Conservation (phyloP, 1,140 invertebrate species). For the Formica exsecta region DNA sequence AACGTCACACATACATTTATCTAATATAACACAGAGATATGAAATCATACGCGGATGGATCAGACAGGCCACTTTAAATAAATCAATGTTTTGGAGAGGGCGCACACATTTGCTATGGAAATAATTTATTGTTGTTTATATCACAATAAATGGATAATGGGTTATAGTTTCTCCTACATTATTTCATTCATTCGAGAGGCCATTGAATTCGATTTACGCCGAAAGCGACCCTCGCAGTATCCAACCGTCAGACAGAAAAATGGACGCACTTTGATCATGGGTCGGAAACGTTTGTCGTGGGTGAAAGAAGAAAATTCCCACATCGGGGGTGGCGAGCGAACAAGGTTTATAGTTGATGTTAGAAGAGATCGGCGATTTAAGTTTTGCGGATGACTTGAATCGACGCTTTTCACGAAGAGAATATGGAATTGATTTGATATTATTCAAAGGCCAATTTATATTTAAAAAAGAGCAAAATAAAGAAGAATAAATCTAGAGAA, state of each 20-base stretch:
- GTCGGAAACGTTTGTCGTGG: background rate
- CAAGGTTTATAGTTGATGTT: slow-evolving; percentile 46
- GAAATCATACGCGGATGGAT: background rate
- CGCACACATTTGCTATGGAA: background rate
- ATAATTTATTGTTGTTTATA: slow-evolving; percentile 24
- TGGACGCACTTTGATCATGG: slow-evolving; percentile 53
- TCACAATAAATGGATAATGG: background rate
- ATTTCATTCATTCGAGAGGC: background rate
- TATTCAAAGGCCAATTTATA: background rate
- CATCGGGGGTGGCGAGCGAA: background rate
- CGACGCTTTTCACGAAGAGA: background rate
- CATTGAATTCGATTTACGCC: slow-evolving; percentile 25
- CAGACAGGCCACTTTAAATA: background rate
- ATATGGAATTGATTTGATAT: slow-evolving; percentile 18
- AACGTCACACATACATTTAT: background rate
- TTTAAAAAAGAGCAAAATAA: slow-evolving; percentile 9
- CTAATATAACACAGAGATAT: background rate
- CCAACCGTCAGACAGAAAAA: slow-evolving; percentile 52
- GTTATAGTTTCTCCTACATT: background rate
- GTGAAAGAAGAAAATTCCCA: slow-evolving; percentile 20
- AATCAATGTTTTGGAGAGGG: background rate
- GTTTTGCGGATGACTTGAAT: slow-evolving; percentile 25
- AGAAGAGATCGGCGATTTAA: slow-evolving; percentile 65
- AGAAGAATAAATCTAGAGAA: slow-evolving; percentile 4
- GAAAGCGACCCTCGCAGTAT: background rate